Evolutionary conservation across 2,113 vertebrate genomes (phyloP), one percentile per base, ranked within the genome.

Genomic region (Caracal caracal): DNA sequence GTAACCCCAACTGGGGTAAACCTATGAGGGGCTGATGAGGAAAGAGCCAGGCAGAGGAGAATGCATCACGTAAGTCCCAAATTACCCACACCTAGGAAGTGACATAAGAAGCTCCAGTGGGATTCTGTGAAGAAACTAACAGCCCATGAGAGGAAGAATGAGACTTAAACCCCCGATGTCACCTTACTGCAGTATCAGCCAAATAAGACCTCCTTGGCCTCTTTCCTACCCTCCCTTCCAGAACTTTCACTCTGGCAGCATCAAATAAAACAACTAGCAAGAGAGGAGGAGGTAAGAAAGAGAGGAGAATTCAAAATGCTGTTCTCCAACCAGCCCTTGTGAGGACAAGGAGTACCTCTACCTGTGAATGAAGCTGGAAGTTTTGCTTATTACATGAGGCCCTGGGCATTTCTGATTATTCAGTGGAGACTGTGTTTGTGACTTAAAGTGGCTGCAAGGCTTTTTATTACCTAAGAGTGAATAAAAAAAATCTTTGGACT

Each of bases 391-490:
- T 63, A 63, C 47, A 84, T 2, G 63, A 35, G 63, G 12, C 80
- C 15, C 37, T 37, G 17, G 26, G 35, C 37, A 24, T 71, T 92
- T 76, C 76, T 85, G 81, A 81, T 92, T 82, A 85, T 30, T 96
- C 76, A 68, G 0, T 53, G 47, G 35, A 51, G 61, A 95, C 71
- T 70, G 2, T 28, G 40, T 56, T 85, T 90, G 51, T 26, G 56
- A 96, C 76, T 78, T 94, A 75, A 85, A 87, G 63, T 73, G 59
- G 24, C 71, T 81, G 11, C 30, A 89, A 35, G 71, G 63, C 56
- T 79, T 97, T 95, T 94, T 91, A 90, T 85, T 93, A 91, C 40
- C 17, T 73, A 83, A 24, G 26, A 95, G 65, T 47, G 22, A 87
- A 75, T 6, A 90, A 93, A 68, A 40, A 93, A 79, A 84, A 80